Percentiles rank a stretch among this genome's conserved stretches.
These are phyloP conservation scores for Gobionotothen gibberifrons DNA, from an alignment of 2,797 vertebrate species.

Conservation along the genomic window DNA sequence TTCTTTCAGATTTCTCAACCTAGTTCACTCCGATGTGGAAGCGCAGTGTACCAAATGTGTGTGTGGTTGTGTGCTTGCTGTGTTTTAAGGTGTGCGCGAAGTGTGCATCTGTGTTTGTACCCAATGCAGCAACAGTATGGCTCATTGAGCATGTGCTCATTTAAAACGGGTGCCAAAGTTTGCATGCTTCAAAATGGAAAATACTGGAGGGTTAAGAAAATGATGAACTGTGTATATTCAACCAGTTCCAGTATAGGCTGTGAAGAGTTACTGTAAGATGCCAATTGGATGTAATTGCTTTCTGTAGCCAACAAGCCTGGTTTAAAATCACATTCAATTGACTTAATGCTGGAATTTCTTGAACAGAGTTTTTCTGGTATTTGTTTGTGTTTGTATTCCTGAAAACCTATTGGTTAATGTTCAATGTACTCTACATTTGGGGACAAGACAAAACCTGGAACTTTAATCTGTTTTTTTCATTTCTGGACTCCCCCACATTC, in stretches of 20 bases:
- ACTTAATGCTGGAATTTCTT: slow-evolving; percentile 29
- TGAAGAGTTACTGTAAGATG: slow-evolving; percentile 54
- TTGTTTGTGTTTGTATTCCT: slow-evolving; percentile 41
- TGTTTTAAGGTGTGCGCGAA: slow-evolving; percentile 54
- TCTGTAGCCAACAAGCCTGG: slow-evolving; percentile 40
- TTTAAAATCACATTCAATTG: slow-evolving; percentile 43
- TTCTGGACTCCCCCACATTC: slow-evolving; percentile 32
- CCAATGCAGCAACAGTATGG: slow-evolving; percentile 66
- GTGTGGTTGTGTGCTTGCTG: slow-evolving; percentile 17
- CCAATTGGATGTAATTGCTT: slow-evolving; percentile 30
- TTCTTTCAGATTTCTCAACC: slow-evolving; percentile 82
- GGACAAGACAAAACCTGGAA: slow-evolving; percentile 42
- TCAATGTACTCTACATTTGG: slow-evolving; percentile 7
- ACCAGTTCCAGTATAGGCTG: slow-evolving; percentile 32
- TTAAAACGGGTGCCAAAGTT: slow-evolving; percentile 71
- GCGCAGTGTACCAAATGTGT: slow-evolving; percentile 51
- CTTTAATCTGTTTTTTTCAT: slow-evolving; percentile 45
- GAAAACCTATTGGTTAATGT: slow-evolving; percentile 7
- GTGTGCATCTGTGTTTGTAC: slow-evolving; percentile 68
- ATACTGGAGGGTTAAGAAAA: slow-evolving; percentile 47
- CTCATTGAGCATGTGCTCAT: slow-evolving; percentile 75
- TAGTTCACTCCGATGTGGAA: slow-evolving; percentile 66
- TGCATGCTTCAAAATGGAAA: slow-evolving; percentile 72
- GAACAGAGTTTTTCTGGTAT: slow-evolving; percentile 36
- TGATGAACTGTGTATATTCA: slow-evolving; percentile 49